phyloP scores from a whole-genome alignment of 2,113 vertebrate genomes.

The Potamarius usumacintae region DNA sequence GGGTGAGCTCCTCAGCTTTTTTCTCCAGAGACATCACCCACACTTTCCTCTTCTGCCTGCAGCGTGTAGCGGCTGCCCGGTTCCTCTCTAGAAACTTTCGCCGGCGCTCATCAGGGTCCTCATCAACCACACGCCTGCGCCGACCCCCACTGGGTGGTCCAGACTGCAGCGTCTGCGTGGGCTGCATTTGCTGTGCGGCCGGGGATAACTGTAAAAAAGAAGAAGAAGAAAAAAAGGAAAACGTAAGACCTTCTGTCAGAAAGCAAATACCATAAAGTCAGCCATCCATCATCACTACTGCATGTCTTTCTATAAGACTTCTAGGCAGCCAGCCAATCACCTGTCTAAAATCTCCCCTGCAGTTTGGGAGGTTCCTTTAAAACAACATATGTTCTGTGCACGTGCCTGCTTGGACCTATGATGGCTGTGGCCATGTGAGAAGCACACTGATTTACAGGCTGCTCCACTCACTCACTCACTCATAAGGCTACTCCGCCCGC shows the following conservation, averaged over 20 bases:
- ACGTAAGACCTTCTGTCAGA: neutral
- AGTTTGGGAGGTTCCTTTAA: constrained; percentile 65
- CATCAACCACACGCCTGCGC: constrained; percentile 90
- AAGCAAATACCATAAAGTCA: constrained; percentile 6
- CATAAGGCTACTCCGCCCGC: constrained; percentile 62
- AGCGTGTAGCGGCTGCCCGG: constrained; percentile 94
- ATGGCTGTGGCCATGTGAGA: constrained; percentile 38
- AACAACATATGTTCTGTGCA: constrained; percentile 70
- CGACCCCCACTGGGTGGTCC: constrained; percentile 89
- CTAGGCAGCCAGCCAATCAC: constrained; percentile 60
- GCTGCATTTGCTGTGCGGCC: constrained; percentile 96
- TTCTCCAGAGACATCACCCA: constrained; percentile 99
- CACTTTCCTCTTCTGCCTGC: constrained; percentile 99
- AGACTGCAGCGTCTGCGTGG: constrained; percentile 91
- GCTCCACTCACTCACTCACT: constrained; percentile 65
- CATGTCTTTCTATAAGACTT: neutral
- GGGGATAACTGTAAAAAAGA: constrained; percentile 84
- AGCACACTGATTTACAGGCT: constrained; percentile 65
- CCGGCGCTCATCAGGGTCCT: constrained; percentile 94
- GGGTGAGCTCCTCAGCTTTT: constrained; percentile 99
- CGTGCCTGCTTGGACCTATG: constrained; percentile 38
- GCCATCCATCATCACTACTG: constrained; percentile 4
- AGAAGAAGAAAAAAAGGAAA: neutral
- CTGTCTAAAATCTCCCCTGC: constrained; percentile 56
- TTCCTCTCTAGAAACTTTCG: constrained; percentile 98